Conservation (phyloP, 1,140 invertebrate genomes). For the Elymnias hypermnestra region DNA sequence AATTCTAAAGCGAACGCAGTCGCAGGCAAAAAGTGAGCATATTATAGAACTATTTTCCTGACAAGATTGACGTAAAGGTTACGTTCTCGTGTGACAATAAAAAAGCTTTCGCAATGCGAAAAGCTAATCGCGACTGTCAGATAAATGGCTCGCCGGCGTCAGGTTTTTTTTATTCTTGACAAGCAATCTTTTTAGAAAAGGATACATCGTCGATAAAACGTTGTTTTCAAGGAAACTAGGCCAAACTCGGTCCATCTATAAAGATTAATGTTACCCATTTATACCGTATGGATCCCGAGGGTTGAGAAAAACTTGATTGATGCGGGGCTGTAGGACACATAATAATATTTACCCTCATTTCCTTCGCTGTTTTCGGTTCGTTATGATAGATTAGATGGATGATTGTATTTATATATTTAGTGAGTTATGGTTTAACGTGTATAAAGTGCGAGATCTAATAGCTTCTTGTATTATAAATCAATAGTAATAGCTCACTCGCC, state of each 20-base stretch:
- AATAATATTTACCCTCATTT: constrained; percentile 50
- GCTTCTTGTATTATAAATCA: no score
- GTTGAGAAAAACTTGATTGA: constrained; percentile 64
- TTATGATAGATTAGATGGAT: constrained; percentile 32
- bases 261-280: constrained; percentile 66
- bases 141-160: neutral
- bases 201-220: constrained; percentile 39
- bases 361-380: constrained; percentile 35
- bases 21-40: no score
- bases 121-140: constrained; percentile 5
- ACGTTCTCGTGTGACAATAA: constrained; percentile 1
- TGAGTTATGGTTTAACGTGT: no score
- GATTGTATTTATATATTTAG: neutral
- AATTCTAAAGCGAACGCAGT: no score
- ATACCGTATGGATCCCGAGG: constrained; percentile 42
- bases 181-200: constrained; percentile 3
- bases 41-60: no score
- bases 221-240: constrained; percentile 34
- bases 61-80: constrained; percentile 3
- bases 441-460: no score
- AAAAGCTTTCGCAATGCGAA: neutral
- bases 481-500: no score
- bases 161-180: neutral
- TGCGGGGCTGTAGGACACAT: constrained; percentile 39
- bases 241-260: constrained; percentile 47